These are phyloP conservation scores for Suillia variegata DNA, from an alignment of 2,888 invertebrate genomes.

Conservation along the genomic window DNA sequence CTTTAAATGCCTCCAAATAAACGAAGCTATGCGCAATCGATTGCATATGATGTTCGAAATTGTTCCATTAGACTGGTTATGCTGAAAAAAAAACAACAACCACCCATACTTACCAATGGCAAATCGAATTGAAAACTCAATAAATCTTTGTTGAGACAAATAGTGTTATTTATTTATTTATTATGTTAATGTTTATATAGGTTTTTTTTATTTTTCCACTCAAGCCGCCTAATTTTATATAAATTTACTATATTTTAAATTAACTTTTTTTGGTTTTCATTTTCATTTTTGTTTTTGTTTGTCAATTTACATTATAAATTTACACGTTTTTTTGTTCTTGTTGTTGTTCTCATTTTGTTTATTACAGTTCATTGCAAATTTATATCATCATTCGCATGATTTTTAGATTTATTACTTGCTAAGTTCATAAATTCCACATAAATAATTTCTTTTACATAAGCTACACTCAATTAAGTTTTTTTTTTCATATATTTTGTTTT, in stretches of 20 bases:
- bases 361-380: background rate
- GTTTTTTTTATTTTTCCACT: background rate
- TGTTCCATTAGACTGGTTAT: too few species aligned
- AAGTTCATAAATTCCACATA: background rate
- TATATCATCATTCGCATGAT: background rate
- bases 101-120: too few species aligned
- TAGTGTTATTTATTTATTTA: background rate
- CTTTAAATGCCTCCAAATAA: too few species aligned
- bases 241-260: background rate
- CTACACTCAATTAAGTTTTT: conserved; percentile 15
- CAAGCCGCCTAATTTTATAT: background rate
- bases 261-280: background rate
- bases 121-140: too few species aligned
- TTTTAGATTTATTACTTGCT: background rate
- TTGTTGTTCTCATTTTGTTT: background rate
- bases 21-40: too few species aligned
- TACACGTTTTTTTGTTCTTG: background rate
- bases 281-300: background rate
- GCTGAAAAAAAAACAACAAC: too few species aligned
- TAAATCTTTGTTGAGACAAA: background rate
- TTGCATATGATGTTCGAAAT: too few species aligned
- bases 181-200: background rate
- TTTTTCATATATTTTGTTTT: background rate
- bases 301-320: background rate
- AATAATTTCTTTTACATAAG: conserved; percentile 8